Evolutionary conservation across 2,888 invertebrate species (phyloP).

Genomic region (Melanotus villosus): DNA sequence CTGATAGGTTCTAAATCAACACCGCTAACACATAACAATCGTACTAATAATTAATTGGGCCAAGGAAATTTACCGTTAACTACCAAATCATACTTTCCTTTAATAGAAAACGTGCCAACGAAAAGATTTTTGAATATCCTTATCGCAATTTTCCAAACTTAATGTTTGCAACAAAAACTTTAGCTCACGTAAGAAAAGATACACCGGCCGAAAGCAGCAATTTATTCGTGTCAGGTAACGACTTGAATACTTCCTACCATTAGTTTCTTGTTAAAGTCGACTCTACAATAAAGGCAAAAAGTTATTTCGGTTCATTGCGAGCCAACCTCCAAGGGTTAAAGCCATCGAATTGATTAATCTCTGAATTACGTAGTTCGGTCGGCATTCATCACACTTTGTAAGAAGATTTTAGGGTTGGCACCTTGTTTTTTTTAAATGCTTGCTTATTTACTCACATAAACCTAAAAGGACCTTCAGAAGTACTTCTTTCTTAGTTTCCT

Average conservation of each 20-base stretch:
- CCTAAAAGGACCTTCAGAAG: too few relatives aligned
- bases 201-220: background rate
- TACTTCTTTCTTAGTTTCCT: too few relatives aligned
- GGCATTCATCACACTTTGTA: background rate
- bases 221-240: background rate
- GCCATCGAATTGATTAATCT: slow-evolving; percentile 7
- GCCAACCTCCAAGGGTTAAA: background rate
- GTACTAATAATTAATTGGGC: too few relatives aligned
- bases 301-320: background rate
- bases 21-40: too few relatives aligned
- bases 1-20: too few relatives aligned
- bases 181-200: background rate
- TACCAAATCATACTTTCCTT: too few relatives aligned
- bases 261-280: slow-evolving; percentile 7
- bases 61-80: too few relatives aligned
- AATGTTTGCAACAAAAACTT: background rate
- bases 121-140: too few relatives aligned
- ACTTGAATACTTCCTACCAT: background rate
- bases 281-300: slow-evolving; percentile 11
- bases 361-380: slow-evolving; percentile 10
- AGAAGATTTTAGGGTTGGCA: background rate
- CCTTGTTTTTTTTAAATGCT: background rate
- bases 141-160: too few relatives aligned
- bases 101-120: too few relatives aligned
- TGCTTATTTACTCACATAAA: too few relatives aligned